These are phyloP conservation scores for Tinamus major DNA, from an alignment of 2,797 vertebrate species.

Conservation along the genomic window DNA sequence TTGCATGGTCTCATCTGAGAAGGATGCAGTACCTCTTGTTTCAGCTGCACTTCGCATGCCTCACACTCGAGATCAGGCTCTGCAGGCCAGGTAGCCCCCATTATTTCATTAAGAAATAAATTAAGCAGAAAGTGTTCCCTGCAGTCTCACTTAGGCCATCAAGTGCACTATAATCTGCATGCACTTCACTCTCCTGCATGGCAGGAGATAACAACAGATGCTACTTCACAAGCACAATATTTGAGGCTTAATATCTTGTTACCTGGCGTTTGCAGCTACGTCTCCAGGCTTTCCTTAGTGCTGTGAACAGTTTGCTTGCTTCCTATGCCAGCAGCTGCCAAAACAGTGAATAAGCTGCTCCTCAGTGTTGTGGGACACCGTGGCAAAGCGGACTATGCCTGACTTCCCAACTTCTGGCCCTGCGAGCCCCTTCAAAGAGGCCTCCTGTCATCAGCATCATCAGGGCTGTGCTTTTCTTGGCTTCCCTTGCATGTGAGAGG, in stretches of 20 bases:
- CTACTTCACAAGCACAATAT: background rate
- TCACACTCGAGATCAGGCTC: background rate
- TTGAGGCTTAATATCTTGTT: background rate
- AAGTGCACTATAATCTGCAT: background rate
- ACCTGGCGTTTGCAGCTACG: background rate
- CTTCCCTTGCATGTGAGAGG: background rate
- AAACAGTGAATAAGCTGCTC: background rate
- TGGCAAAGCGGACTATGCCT: background rate
- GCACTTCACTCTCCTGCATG: background rate
- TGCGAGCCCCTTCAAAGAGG: background rate
- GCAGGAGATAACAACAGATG: background rate
- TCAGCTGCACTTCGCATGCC: background rate
- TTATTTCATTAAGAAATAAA: conserved; percentile 18
- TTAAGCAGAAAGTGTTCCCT: background rate
- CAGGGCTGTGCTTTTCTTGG: background rate
- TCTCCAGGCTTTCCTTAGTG: background rate
- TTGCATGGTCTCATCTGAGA: background rate
- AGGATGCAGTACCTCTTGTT: background rate
- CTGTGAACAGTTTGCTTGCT: fast-evolving
- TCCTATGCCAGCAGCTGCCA: background rate
- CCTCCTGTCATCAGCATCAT: background rate
- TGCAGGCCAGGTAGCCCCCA: background rate
- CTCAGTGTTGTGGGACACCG: background rate
- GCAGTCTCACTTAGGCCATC: background rate
- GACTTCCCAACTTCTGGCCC: background rate